Base-by-base conservation (phyloP, 1,140 invertebrate genomes). In the Dermatophagoides farinae region DNA sequence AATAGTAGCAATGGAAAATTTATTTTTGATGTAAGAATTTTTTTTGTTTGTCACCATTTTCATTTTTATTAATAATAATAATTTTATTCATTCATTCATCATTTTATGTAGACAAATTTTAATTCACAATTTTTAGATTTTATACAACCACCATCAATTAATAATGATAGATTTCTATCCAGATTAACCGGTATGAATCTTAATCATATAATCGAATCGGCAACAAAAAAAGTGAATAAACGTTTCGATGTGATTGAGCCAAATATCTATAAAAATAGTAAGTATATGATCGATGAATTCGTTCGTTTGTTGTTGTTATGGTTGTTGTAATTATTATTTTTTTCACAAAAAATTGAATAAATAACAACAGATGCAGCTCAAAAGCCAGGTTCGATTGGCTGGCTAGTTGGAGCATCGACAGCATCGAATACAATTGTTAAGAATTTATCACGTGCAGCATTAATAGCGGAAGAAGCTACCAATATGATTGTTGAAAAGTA, bases 391-490 rank as follows among this genome's bases (percentile, higher is more conserved):
- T 72, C 70, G 14, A 70, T 75, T 8, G 75, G 74, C 6, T 78
- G 76, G 76, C 77, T 74, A 65, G 74, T 75, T 68, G 71, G 74
- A 14, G 74, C 74, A 0, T 76, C 75, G 2, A 71, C 74, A 57
- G 71, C 71, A 61, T 73, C 70, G 4, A 75, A 73, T 61, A 62
- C 69, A 11, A 64, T 70, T 5, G 72, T 74, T 44, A 74, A 75
- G 62, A 78, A 78, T 66, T 70, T 75, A 14, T 75, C 76, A 0
- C 65, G 69, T 14, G 69, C 72, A 1, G 75, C 77, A 6, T 67
- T 77, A 1, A 67, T 78, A 12, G 71, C 76, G 0, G 77, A 78
- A 67, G 76, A 77, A 66, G 69, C 75, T 9, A 76, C 77, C 1
- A 74, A 72, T 63, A 68, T 74, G 38, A 67, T 77, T 52, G 70